Evolutionary conservation across 2,113 vertebrate genomes (phyloP).

Genomic region (Sylvia atricapilla): DNA sequence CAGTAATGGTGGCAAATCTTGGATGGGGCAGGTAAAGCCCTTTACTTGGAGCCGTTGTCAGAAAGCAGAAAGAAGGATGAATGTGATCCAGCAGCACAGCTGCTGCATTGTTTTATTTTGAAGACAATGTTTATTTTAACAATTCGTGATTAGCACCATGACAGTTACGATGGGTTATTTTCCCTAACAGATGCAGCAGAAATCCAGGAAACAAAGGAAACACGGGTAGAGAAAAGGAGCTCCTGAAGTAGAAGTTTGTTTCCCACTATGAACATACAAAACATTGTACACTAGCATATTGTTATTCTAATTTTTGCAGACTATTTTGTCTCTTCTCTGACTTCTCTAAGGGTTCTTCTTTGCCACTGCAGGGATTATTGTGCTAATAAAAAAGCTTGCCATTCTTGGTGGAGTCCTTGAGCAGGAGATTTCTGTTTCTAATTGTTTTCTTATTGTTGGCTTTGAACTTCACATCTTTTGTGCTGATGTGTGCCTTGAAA

Average conservation of each 20-base stretch:
- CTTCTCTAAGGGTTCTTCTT: constrained; percentile 4
- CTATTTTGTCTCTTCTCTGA: constrained; percentile 13
- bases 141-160: not conserved
- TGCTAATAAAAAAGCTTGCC: constrained; percentile 55
- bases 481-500: constrained; percentile 63
- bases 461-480: constrained; percentile 69
- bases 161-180: not conserved
- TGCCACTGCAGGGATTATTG: constrained; percentile 31
- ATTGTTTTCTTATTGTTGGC: constrained; percentile 72
- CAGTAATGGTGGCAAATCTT: not conserved
- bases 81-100: not conserved
- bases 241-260: not conserved
- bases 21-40: not conserved
- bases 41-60: not conserved
- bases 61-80: not conserved
- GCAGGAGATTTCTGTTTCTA: constrained; percentile 66
- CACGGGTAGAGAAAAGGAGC: not conserved
- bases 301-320: constrained; percentile 1
- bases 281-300: not conserved
- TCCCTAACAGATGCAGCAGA: not conserved
- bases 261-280: not conserved
- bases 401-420: constrained; percentile 43
- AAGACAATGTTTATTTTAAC: not conserved
- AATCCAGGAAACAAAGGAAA: not conserved
- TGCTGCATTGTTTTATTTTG: not conserved